Evolutionary conservation across 2,888 invertebrate species (phyloP), one percentile per base, ranked within the genome.

Genomic region (Zonitis immaculata): DNA sequence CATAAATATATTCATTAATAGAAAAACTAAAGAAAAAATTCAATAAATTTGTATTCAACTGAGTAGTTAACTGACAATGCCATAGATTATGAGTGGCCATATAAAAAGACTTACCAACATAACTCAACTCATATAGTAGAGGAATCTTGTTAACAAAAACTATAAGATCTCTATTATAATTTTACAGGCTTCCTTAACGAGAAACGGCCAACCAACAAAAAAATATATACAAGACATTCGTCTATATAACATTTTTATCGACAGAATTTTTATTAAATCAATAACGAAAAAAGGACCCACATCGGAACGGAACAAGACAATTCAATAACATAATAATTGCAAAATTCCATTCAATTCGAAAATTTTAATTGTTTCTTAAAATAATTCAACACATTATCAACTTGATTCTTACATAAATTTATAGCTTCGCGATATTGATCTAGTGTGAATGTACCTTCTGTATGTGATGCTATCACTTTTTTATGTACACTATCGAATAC

Each of bases 401-500:
- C 86, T 44, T 86, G 86, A 32, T 81, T 77, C 54, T 82, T 82
- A 66, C 88, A 86, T 56, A 84, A 78, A 50, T 80, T 77, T 59
- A 89, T 66, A 1, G 87, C 84, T 61, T 86, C 82, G 57, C 82
- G 78, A 68, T 87, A 88, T 47, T 89, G 83, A 3, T 78, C 79
- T 59, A 83, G 79, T 51, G 81, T 82, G 70, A 86, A 89, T 28
- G 74, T 78, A 14, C 92, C 92, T 32, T 82, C 82, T 0, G 89
- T 87, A 67, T 87, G 83, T 27, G 85, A 86, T 65, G 84, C 74
- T 49, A 87, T 69, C 18, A 86, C 66, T 56, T 81, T 77, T 46
- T 78, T 79, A 18, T 81, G 77, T 8, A 78, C 69, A 63, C 83
- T 87, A 61, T 91, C 90, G 63, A 91, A 92, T 1, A 86, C 88